Evolutionary conservation across 2,888 invertebrate species (phyloP).

Genomic region (Agrilus mali): DNA sequence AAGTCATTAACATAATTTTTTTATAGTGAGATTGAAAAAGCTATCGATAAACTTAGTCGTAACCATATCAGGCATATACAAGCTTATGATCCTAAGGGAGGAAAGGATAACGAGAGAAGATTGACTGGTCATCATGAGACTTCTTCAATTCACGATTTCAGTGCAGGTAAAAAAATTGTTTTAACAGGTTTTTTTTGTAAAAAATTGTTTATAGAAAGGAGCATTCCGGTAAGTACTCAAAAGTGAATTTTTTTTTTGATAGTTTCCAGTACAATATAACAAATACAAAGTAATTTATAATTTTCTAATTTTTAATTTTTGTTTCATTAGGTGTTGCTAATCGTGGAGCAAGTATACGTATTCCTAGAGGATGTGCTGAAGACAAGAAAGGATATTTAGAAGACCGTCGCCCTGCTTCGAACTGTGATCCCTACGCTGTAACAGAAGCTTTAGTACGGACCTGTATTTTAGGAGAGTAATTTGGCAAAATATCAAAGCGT

Average conservation of each 20-base stretch:
- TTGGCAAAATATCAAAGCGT: background rate
- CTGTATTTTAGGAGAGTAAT: constrained; percentile 66
- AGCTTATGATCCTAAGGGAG: constrained; percentile 92
- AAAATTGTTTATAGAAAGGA: no score
- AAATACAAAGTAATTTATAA: no score
- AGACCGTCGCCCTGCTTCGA: constrained; percentile 85
- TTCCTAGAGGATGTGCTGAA: constrained; percentile 82
- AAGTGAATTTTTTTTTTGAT: constrained; percentile 25
- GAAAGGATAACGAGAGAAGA: constrained; percentile 91
- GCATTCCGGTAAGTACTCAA: no score
- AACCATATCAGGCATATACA: constrained; percentile 88
- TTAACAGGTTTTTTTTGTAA: no score
- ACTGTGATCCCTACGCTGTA: constrained; percentile 86
- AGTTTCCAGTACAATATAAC: no score
- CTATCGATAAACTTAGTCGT: constrained; percentile 88
- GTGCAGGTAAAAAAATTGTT: constrained; percentile 48
- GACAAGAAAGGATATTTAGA: constrained; percentile 92
- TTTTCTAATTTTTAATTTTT: constrained; percentile 30
- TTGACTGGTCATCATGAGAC: constrained; percentile 94
- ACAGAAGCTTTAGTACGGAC: constrained; percentile 77
- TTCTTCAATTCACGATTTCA: constrained; percentile 93
- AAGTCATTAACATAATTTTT: constrained; percentile 8
- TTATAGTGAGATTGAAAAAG: constrained; percentile 80
- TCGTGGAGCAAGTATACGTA: constrained; percentile 87
- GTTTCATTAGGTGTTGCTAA: constrained; percentile 89